A percentile compares a stretch with the other conserved stretches of the same genome.
phyloP scores from a whole-genome alignment of 92 coral and sea anemone species.

The Anthopleura xanthogrammica region DNA sequence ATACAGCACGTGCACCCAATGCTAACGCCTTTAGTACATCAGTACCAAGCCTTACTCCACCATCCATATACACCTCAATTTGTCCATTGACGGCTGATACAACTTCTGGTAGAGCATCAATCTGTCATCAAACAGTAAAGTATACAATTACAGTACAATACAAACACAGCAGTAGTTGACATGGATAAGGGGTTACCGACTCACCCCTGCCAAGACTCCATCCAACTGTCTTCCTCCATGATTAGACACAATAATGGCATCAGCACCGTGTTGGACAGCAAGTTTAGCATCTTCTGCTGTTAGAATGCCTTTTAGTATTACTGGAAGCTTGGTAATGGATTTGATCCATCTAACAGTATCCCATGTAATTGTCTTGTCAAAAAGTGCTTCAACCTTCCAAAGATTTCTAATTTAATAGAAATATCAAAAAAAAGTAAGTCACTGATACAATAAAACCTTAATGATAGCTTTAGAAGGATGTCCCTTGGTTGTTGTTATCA shows the following conservation, averaged over 20 bases:
- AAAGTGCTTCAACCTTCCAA: neutral
- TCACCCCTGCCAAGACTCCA: constrained; percentile 1
- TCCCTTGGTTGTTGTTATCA: no score
- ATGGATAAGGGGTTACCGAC: neutral
- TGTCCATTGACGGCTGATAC: constrained; percentile 31
- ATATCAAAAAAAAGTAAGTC: neutral
- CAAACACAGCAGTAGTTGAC: neutral
- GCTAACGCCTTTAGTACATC: constrained; percentile 50
- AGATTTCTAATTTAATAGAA: neutral
- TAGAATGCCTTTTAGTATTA: constrained; percentile 66
- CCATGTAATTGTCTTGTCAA: constrained; percentile 48
- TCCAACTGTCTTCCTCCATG: constrained; percentile 83
- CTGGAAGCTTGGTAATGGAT: constrained; percentile 55
- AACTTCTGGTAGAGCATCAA: constrained; percentile 40
- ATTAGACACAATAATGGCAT: constrained; percentile 77
- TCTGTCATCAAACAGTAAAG: constrained; percentile 4
- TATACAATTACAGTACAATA: neutral
- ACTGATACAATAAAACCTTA: neutral
- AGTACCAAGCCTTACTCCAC: constrained; percentile 37
- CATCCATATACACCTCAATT: constrained; percentile 41
- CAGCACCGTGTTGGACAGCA: constrained; percentile 72
- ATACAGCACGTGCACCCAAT: constrained; percentile 80
- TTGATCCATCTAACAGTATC: constrained; percentile 51
- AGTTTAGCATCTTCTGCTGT: constrained; percentile 77
- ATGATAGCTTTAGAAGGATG: no score